phyloP scores from a whole-genome alignment of 2,797 vertebrate genomes.

The Mus minutoides region DNA sequence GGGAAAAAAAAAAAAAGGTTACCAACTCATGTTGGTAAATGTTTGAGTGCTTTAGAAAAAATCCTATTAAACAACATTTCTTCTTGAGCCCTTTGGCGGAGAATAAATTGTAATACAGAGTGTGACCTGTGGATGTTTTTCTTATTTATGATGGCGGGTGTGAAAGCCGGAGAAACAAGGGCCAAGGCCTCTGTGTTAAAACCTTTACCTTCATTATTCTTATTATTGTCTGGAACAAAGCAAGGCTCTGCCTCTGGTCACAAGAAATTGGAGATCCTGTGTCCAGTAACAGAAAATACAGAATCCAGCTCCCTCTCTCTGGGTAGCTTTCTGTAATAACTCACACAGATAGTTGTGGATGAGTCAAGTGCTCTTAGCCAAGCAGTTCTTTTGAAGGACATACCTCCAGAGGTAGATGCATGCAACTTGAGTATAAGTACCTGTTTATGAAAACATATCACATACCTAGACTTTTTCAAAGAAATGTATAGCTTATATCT shows the following conservation, averaged over 20 bases:
- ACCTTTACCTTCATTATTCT: slow-evolving; percentile 48
- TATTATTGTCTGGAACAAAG: slow-evolving; percentile 52
- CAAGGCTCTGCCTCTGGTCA: slow-evolving; percentile 5
- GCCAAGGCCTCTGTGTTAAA: slow-evolving; percentile 32
- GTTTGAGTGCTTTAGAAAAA: slow-evolving; percentile 46
- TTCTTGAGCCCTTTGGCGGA: slow-evolving; percentile 56
- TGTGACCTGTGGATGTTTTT: not conserved
- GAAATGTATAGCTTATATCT: not conserved
- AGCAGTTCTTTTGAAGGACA: not conserved
- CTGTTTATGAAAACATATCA: not conserved
- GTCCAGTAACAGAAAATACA: not conserved
- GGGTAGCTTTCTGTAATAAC: not conserved
- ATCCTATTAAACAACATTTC: slow-evolving; percentile 52
- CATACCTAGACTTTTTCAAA: not conserved
- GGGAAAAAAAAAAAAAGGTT: slow-evolving; percentile 13
- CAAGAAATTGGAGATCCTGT: not conserved
- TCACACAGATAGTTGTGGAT: not conserved
- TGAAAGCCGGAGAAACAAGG: slow-evolving; percentile 22
- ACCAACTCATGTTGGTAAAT: slow-evolving; percentile 31
- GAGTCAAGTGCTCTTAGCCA: not conserved
- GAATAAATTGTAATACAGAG: slow-evolving; percentile 56
- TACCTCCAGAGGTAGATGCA: not conserved
- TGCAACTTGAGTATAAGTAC: not conserved
- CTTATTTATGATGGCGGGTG: not conserved
- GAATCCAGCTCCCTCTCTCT: not conserved